A percentile compares a stretch with the other conserved stretches of the same genome.
Evolutionary conservation across 2,888 invertebrate species (phyloP).

Genomic region (Bruchidius siliquastri): DNA sequence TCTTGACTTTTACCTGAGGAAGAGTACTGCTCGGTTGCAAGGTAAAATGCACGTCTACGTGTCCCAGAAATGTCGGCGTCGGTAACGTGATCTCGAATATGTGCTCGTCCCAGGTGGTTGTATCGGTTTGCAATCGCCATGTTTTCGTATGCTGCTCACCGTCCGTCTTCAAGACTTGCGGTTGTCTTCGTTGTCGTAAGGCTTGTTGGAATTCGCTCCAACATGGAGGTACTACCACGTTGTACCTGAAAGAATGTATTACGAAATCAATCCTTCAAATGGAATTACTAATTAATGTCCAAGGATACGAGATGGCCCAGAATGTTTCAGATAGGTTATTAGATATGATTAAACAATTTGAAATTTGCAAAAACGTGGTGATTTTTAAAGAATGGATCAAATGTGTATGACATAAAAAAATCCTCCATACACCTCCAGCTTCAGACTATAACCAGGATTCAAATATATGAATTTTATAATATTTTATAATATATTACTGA

Average conservation of each 20-base stretch:
- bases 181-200: slow-evolving; percentile 82
- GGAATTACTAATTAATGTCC: too few species aligned
- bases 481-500: too few species aligned
- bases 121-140: slow-evolving; percentile 84
- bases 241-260: slow-evolving; percentile 49
- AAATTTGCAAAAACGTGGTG: too few species aligned
- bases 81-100: slow-evolving; percentile 84
- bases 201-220: slow-evolving; percentile 93
- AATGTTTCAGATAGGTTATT: too few species aligned
- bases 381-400: too few species aligned
- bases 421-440: too few species aligned
- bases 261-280: too few species aligned
- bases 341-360: too few species aligned
- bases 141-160: slow-evolving; percentile 71
- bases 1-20: slow-evolving; percentile 51
- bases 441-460: too few species aligned
- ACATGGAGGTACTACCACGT: slow-evolving; percentile 86
- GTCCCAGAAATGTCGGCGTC: slow-evolving; percentile 72
- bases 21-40: slow-evolving; percentile 72
- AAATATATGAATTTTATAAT: too few species aligned
- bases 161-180: slow-evolving; percentile 71
- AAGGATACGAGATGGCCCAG: slow-evolving; percentile 42
- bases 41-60: slow-evolving; percentile 83
- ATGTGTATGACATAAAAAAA: too few species aligned
- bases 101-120: slow-evolving; percentile 90